Percentiles rank a stretch among this genome's conserved stretches.
Conservation (phyloP, 2,797 vertebrate species). For the Antennarius maculatus region DNA sequence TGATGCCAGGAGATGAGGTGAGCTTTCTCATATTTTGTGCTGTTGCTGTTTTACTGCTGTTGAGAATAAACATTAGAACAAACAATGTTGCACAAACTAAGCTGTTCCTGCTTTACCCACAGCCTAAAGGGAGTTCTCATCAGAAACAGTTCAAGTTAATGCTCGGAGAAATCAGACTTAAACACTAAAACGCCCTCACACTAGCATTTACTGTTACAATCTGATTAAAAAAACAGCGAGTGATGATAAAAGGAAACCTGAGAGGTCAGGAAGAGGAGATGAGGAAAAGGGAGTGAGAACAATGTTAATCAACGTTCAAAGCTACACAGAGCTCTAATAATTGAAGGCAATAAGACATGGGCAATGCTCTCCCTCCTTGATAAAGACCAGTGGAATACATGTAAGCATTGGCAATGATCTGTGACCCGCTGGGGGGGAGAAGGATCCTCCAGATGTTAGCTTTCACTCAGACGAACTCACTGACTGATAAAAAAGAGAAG, state of each 20-base stretch:
- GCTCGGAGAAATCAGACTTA: no score
- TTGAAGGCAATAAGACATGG: background rate
- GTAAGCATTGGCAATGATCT: conserved; percentile 17
- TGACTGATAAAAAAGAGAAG: conserved; percentile 20
- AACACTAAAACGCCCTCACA: no score
- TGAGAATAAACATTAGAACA: no score
- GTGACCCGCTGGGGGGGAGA: background rate
- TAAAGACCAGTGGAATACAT: background rate
- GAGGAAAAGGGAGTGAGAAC: background rate
- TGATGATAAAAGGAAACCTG: conserved; percentile 1
- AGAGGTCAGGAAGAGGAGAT: background rate
- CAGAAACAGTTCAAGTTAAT: no score
- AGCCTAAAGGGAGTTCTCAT: no score
- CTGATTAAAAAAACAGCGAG: conserved; percentile 2
- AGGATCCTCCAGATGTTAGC: conserved; percentile 25
- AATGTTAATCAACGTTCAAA: background rate
- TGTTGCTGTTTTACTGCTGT: no score
- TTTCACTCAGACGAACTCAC: conserved; percentile 43
- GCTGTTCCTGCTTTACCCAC: no score
- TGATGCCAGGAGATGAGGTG: no score
- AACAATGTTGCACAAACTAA: no score
- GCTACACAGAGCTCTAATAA: background rate
- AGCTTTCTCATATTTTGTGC: no score
- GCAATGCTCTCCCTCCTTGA: background rate
- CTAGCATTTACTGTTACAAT: background rate